Conservation (phyloP, 1,140 invertebrate species). For the Drosophila tani region DNA sequence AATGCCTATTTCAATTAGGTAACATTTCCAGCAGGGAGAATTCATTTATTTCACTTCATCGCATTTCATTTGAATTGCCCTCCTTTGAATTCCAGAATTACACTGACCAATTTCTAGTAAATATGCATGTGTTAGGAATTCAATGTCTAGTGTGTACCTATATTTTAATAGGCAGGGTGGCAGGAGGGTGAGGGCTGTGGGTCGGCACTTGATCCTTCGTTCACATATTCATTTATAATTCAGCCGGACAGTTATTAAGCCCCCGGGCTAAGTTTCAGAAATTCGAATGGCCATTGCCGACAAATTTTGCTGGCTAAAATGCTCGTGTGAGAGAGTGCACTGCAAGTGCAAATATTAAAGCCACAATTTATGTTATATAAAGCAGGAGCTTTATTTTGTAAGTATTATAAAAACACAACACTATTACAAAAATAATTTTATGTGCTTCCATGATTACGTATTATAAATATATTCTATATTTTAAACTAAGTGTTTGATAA, state of each 20-base stretch:
- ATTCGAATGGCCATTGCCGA: conserved; percentile 44
- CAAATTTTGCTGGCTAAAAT: conserved; percentile 25
- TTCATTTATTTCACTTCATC: conserved; percentile 3
- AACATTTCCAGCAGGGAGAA: conserved; percentile 15
- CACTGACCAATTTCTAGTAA: conserved; percentile 2
- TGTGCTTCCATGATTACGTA: no score
- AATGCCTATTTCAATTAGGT: conserved; percentile 47
- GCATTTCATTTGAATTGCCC: conserved; percentile 14
- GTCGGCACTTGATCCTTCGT: conserved; percentile 31
- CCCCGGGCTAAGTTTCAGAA: conserved; percentile 29
- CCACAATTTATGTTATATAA: not conserved
- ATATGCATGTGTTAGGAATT: conserved; percentile 6
- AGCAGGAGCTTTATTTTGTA: not conserved
- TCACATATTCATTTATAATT: conserved; percentile 60
- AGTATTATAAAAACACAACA: not conserved
- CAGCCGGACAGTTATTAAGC: conserved; percentile 49
- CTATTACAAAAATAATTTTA: no score
- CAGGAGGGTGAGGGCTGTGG: not conserved
- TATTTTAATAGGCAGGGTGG: conserved; percentile 9
- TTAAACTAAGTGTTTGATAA: no score
- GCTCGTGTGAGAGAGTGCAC: conserved; percentile 13
- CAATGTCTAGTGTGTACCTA: not conserved
- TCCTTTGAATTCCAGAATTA: conserved; percentile 18
- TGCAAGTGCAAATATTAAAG: not conserved
- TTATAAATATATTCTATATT: no score